phyloP scores from a whole-genome alignment of 2,888 invertebrate species.

The Phengaris alcon region DNA sequence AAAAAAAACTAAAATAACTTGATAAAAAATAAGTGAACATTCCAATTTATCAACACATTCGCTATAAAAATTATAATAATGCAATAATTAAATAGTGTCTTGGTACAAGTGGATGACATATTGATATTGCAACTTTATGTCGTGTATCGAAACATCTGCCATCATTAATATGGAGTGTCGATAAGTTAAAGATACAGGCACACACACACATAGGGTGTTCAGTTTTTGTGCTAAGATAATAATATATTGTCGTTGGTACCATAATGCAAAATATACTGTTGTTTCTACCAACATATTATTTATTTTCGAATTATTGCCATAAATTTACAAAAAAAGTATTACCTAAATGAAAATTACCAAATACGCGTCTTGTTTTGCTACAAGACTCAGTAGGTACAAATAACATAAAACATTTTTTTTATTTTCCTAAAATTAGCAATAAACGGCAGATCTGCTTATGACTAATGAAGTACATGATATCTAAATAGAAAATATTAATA shows the following conservation, averaged over 20 bases:
- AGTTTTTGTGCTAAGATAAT: background rate
- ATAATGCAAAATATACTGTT: too few species aligned
- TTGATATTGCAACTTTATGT: constrained; percentile 30
- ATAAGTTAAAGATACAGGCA: constrained; percentile 27
- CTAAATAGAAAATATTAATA: too few species aligned
- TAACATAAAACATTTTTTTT: too few species aligned
- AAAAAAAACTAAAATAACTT: background rate
- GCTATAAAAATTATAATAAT: constrained; percentile 29
- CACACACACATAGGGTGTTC: constrained; percentile 16
- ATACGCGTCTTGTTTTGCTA: too few species aligned
- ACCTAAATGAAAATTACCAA: too few species aligned
- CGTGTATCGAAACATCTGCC: constrained; percentile 27
- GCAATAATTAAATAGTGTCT: background rate
- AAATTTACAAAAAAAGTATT: too few species aligned
- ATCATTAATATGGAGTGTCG: constrained; percentile 23
- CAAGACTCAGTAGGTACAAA: too few species aligned
- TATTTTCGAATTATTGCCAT: too few species aligned
- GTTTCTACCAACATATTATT: too few species aligned
- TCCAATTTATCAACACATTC: constrained; percentile 14
- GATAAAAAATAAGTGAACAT: background rate
- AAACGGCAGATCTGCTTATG: too few species aligned
- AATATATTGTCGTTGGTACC: too few species aligned
- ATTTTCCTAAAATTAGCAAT: too few species aligned
- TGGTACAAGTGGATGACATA: constrained; percentile 10
- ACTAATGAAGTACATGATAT: background rate